A percentile compares a stretch with the other conserved stretches of the same genome.
Evolutionary conservation across 2,113 vertebrate species (phyloP).

Genomic region (Clinocottus analis): DNA sequence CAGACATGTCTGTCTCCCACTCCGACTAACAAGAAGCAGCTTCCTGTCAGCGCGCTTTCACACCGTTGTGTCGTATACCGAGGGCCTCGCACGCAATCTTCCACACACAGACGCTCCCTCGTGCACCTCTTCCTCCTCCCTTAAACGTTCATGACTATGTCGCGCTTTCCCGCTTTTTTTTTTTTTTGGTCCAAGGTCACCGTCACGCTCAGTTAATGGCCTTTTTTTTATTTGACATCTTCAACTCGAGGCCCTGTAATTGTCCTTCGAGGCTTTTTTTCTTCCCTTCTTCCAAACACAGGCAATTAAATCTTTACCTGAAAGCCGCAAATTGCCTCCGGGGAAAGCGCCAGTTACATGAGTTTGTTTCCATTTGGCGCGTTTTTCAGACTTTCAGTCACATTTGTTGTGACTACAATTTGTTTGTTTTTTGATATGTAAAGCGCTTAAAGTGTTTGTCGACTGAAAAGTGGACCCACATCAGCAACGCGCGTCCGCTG

Average conservation of each 20-base stretch:
- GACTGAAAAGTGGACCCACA: too few species aligned
- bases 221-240: slow-evolving; percentile 33
- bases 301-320: background rate
- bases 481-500: too few species aligned
- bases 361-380: background rate
- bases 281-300: background rate
- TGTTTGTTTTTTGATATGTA: background rate
- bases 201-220: slow-evolving; percentile 13
- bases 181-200: slow-evolving; percentile 44
- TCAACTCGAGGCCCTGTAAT: background rate
- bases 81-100: background rate
- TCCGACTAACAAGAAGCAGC: slow-evolving; percentile 45
- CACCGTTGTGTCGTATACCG: background rate
- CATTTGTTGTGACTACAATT: background rate
- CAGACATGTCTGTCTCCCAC: slow-evolving; percentile 50
- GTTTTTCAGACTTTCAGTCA: background rate
- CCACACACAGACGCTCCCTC: background rate
- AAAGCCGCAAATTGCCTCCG: background rate
- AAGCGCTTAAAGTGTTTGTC: background rate
- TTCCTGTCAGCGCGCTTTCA: slow-evolving; percentile 37
- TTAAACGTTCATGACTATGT: slow-evolving; percentile 34
- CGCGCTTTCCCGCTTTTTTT: background rate
- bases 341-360: background rate
- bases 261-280: slow-evolving; percentile 2
- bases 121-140: background rate